Percentiles rank a stretch among this genome's conserved stretches.
These are phyloP conservation scores for Drosophila siamana DNA, from an alignment of 2,888 invertebrate genomes.

Conservation along the genomic window DNA sequence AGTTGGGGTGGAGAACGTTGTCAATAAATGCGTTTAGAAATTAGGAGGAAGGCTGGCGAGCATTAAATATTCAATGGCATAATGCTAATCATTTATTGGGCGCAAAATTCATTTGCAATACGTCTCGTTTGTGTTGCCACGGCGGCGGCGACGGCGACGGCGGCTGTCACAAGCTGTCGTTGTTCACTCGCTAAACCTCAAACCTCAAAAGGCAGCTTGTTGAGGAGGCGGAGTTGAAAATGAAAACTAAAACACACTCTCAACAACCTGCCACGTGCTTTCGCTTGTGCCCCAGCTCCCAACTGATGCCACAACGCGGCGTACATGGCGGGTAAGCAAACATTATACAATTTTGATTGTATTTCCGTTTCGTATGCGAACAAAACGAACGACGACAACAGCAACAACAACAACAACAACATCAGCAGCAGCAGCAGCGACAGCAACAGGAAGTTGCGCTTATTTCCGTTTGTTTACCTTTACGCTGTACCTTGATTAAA, in stretches of 20 bases:
- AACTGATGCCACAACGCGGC: constrained; percentile 11
- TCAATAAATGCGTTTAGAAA: constrained; percentile 63
- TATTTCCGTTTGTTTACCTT: constrained; percentile 81
- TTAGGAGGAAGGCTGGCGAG: constrained; percentile 11
- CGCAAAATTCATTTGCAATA: constrained; percentile 70
- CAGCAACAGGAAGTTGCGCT: constrained; percentile 79
- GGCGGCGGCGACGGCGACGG: constrained; percentile 45
- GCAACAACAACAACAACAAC: constrained; percentile 38
- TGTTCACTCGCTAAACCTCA: constrained; percentile 34
- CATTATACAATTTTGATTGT: constrained; percentile 81
- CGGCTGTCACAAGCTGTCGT: constrained; percentile 62
- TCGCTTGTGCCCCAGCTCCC: not conserved
- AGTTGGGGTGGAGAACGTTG: constrained; percentile 53
- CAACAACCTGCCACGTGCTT: constrained; percentile 26
- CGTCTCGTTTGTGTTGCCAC: constrained; percentile 34
- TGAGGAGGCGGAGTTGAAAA: constrained; percentile 1
- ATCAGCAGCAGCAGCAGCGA: constrained; percentile 55
- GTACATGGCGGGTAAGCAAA: constrained; percentile 59
- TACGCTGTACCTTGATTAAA: constrained; percentile 77
- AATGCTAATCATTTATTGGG: constrained; percentile 77
- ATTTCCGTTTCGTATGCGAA: constrained; percentile 78
- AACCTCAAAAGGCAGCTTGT: constrained; percentile 29
- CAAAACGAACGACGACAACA: constrained; percentile 38
- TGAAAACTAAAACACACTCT: constrained; percentile 51
- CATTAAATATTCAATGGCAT: constrained; percentile 73